A percentile compares a stretch with the other conserved stretches of the same genome.
These are phyloP conservation scores for Crepidodera aurea DNA, from an alignment of 2,888 invertebrate species.

Conservation along the genomic window DNA sequence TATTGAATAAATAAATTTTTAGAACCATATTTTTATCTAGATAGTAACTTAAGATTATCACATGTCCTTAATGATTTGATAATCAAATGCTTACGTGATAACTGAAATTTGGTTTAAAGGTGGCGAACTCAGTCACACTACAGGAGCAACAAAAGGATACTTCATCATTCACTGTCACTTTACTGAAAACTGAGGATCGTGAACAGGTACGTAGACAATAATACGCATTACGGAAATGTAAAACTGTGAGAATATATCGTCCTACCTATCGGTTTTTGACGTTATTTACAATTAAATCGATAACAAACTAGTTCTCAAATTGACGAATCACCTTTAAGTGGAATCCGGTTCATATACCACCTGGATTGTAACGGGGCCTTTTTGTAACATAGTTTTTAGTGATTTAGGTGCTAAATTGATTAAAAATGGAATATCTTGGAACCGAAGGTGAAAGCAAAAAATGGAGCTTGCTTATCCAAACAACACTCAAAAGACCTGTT, in stretches of 20 bases:
- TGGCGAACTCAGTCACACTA: constrained; percentile 50
- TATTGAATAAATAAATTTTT: not conserved
- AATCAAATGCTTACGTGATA: constrained; percentile 33
- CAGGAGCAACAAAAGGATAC: constrained; percentile 49
- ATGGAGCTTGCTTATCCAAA: too few relatives aligned
- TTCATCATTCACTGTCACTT: constrained; percentile 54
- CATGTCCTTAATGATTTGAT: constrained; percentile 26
- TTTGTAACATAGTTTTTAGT: too few relatives aligned
- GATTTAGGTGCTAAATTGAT: too few relatives aligned
- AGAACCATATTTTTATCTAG: not conserved
- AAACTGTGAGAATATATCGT: not conserved
- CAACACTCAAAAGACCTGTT: too few relatives aligned
- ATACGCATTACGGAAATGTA: constrained; percentile 40
- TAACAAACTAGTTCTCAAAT: too few relatives aligned
- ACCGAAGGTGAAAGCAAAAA: too few relatives aligned
- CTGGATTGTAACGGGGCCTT: too few relatives aligned
- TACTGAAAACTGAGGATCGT: constrained; percentile 53
- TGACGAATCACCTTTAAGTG: too few relatives aligned
- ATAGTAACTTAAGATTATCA: not conserved
- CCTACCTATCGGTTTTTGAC: too few relatives aligned
- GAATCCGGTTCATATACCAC: too few relatives aligned
- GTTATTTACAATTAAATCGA: too few relatives aligned
- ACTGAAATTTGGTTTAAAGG: constrained; percentile 33
- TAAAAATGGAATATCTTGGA: too few relatives aligned
- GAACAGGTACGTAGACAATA: constrained; percentile 51